phyloP scores from a whole-genome alignment of 2,888 invertebrate species.

The Epirrhoe alternata region DNA sequence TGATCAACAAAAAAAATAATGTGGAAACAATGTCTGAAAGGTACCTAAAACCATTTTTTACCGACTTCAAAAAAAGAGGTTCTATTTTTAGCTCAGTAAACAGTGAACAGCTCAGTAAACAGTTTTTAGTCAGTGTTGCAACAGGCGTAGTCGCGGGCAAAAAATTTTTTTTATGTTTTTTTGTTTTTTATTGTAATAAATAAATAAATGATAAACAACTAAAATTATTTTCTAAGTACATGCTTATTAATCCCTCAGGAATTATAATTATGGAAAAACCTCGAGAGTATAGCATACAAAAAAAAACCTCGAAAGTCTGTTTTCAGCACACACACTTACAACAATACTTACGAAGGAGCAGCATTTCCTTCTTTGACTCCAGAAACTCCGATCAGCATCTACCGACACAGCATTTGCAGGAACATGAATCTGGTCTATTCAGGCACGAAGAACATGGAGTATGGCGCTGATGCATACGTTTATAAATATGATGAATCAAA shows the following conservation, averaged over 20 bases:
- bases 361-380: conserved; percentile 86
- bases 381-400: conserved; percentile 84
- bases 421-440: conserved; percentile 29
- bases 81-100: too few species aligned
- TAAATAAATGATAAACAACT: too few species aligned
- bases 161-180: too few species aligned
- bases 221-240: too few species aligned
- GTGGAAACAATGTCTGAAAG: conserved; percentile 20
- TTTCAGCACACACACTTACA: conserved; percentile 62
- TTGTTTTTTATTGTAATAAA: too few species aligned
- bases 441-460: conserved; percentile 23
- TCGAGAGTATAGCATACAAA: too few species aligned
- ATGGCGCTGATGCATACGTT: conserved; percentile 36
- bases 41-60: conserved; percentile 1
- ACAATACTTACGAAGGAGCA: conserved; percentile 89
- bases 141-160: too few species aligned
- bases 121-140: too few species aligned
- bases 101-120: too few species aligned
- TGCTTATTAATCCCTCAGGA: too few species aligned
- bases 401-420: conserved; percentile 89
- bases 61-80: too few species aligned
- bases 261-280: too few species aligned
- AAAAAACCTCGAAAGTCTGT: neutral
- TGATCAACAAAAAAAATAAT: conserved; percentile 13
- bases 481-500: conserved; percentile 32